Evolutionary conservation across 1,140 invertebrate genomes (phyloP).

Genomic region (Mercenaria mercenaria): DNA sequence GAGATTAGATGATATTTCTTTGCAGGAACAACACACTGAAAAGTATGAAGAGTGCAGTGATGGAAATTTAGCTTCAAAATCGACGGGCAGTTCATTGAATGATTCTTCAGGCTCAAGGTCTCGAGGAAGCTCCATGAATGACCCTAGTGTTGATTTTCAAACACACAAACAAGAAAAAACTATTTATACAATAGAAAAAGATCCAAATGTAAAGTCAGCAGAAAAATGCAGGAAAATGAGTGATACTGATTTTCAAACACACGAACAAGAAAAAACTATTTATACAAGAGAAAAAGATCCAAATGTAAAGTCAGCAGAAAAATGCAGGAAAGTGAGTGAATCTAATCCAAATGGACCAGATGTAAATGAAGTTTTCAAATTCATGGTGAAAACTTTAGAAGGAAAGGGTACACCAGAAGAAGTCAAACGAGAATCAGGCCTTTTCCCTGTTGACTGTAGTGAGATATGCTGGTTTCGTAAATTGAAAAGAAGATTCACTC

Average conservation of each 20-base stretch:
- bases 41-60: neutral
- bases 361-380: slow-evolving; percentile 53
- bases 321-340: neutral
- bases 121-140: neutral
- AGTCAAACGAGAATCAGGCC: slow-evolving; percentile 29
- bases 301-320: neutral
- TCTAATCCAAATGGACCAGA: neutral
- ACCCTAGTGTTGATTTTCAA: neutral
- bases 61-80: neutral
- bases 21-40: neutral
- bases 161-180: neutral
- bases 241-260: neutral
- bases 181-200: neutral
- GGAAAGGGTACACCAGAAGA: slow-evolving; percentile 46
- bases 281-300: neutral
- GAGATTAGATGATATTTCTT: neutral
- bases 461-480: slow-evolving; percentile 1
- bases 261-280: too few species aligned
- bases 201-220: neutral
- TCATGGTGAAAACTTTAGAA: slow-evolving; percentile 23
- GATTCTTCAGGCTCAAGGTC: neutral
- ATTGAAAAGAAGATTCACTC: slow-evolving; percentile 14
- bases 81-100: neutral
- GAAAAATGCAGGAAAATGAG: neutral
- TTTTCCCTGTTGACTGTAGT: slow-evolving; percentile 31